Evolutionary conservation across 2,797 vertebrate genomes (phyloP), one percentile per base, ranked within the genome.

Genomic region (Pangasius macronema): DNA sequence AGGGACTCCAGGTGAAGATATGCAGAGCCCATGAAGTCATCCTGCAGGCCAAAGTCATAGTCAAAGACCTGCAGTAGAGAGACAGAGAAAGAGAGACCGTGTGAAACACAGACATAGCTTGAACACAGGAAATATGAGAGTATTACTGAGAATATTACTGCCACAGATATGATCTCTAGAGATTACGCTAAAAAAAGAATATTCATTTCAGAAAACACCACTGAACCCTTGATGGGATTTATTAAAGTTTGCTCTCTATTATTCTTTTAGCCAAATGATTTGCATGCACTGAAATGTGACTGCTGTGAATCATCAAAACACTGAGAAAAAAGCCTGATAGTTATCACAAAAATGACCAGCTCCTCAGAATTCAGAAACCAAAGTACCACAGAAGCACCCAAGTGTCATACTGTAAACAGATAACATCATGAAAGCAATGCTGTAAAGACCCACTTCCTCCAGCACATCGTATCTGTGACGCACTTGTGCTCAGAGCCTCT

Each of bases 11-110:
- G 95, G 91, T 98, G 93, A 86, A 99, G 95, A 92, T 97, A 97
- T 0, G 97, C 96, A 0, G 98, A 99, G 30, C 98, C 98, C 96
- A 99, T 99, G 82, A 99, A 99, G 92, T 99, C 98, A 96, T 99
- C 98, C 86, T 99, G 98, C 89, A 99, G 94, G 80, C 98, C 98
- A 93, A 99, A 99, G 93, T 99, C 98, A 95, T 99, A 99, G 93
- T 99, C 98, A 95, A 98, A 99, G 72, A 97, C 97, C 96, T 97
- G 90, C 30, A 88, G 61, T n/a, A 24, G 42, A 84, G 51, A 51
- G 24, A 89, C 16, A 87, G 24, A 72, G 11, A 68, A 3, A 81
- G 46, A 73, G 65, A 79, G 16, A 55, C 36, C 53, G 51, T 13
- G 79, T 55, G 1, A 59, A 46, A 75, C 36, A 89, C 11, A 80